Base-by-base conservation (phyloP, 2,797 vertebrate genomes). In the Schizopygopsis malacanthus region DNA sequence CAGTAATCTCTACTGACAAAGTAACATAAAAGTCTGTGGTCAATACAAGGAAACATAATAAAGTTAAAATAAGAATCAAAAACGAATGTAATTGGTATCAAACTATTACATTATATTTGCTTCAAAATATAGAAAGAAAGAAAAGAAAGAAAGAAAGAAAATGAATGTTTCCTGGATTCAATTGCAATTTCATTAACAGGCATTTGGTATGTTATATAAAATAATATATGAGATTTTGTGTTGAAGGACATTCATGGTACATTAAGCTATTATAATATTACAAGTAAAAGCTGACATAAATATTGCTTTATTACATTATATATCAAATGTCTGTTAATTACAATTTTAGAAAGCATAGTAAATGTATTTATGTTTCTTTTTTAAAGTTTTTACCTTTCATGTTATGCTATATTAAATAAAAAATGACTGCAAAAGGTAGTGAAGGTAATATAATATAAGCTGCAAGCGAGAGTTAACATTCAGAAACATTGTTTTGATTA, bases 1-100 rank as follows among this genome's bases (percentile, higher is more conserved):
- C 45, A 69, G 37, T 50, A 22, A 79, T 71, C 41, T 59, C 65
- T 56, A 39, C n/a, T 69, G 59, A 71, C 37, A 79, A 45, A 78
- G 56, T 70, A 16, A 78, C 47, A 39, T 54, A 18, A 28, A 77
- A 47, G 7, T 83, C n/a, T 28, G 56, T 11, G 2, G 15, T 79
- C 39, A 41, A 78, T 78, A 39, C 73, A 59, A 61, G 52, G 52
- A 25, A n/a, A 41, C 52, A 77, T 56, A 39, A 33, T 7, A 20
- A 33, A 56, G 50, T 43, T 37, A 18, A 67, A 3, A 0, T 18
- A 67, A 65, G 33, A 18, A 70, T 20, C 20, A 22, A 70, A 70
- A 43, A 13, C 37, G 0, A 65, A 67, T 67, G n/a, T 61, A 25
- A 37, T 67, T 33, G 37, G 10, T 41, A 50, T 78, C 28, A 39